These are phyloP conservation scores for Istiophorus platypterus DNA, from an alignment of 2,113 vertebrate species.

Conservation along the genomic window DNA sequence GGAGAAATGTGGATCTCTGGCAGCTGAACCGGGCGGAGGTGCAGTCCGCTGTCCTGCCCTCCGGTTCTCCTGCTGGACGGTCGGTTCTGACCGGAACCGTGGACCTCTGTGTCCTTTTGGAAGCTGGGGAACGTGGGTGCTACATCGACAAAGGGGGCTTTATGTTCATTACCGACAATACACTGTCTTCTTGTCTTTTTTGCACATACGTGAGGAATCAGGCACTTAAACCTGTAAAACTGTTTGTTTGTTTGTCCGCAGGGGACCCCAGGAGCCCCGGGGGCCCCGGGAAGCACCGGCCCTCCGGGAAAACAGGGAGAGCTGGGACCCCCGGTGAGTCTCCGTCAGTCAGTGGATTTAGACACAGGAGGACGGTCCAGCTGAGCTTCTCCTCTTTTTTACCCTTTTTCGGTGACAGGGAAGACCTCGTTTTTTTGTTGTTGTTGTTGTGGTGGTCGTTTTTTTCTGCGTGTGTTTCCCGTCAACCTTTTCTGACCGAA, in stretches of 20 bases:
- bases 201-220: no score
- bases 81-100: not conserved
- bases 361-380: not conserved
- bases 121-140: no score
- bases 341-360: not conserved
- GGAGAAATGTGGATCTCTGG: no score
- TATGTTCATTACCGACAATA: no score
- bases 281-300: slow-evolving; percentile 89
- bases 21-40: no score
- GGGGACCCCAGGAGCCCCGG: slow-evolving; percentile 94
- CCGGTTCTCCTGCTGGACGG: not conserved
- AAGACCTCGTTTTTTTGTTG: not conserved
- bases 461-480: no score
- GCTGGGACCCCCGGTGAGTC: slow-evolving; percentile 92
- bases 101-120: no score
- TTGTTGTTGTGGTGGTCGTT: no score
- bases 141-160: no score
- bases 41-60: not conserved
- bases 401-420: not conserved
- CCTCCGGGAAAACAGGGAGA: slow-evolving; percentile 90
- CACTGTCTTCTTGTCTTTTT: no score
- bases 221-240: no score
- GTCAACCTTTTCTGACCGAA: not conserved
- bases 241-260: slow-evolving; percentile 61
- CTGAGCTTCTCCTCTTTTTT: not conserved